Base-by-base conservation (phyloP, 2,113 vertebrate species). In the Serinus canaria region DNA sequence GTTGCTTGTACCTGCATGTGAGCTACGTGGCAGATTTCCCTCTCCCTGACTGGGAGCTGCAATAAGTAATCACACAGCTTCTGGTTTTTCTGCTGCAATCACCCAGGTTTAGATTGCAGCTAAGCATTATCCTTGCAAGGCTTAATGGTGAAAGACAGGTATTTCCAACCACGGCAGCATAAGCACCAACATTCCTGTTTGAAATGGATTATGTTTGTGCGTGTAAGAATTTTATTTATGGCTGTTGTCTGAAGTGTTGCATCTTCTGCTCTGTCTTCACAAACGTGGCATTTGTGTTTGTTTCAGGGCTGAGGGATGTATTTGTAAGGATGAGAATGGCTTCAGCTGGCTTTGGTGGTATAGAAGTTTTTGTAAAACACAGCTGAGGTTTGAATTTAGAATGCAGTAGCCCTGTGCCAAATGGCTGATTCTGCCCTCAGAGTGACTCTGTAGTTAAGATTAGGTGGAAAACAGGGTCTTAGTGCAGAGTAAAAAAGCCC, bases 91-190 rank as follows among this genome's bases (percentile, higher is more conserved):
- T 90, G 53, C 69, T 82, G 90, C 90, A 92, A 44, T 96, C 77
- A 44, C 67, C 52, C 49, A 82, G 82, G 62, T 82, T 94, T 87
- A 76, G 84, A 68, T 89, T 88, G 74, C 93, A 81, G 87, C 76
- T 83, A 47, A 94, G 66, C 59, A 43, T 95, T 95, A 53, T 39
- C 82, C 89, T 91, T 2, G 1, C 82, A 89, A 63, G 64, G 44
- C 89, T 88, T 93, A 82, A 91, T 92, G 82, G 72, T 75, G 90
- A 92, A 94, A 86, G 95, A 89, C 93, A 91, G 85, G 81, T 95
- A 95, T 97, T 96, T 97, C 90, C 91, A 93, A 82, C 35, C 0
- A 0, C 79, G 90, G 28, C 76, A 67, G 46, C 50, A 2, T 30
- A 46, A 88, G 75, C 60, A 90, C 44, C 83, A 86, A 22, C 77